Evolutionary conservation across 2,888 invertebrate genomes (phyloP).

Genomic region (Cactoblastis cactorum): DNA sequence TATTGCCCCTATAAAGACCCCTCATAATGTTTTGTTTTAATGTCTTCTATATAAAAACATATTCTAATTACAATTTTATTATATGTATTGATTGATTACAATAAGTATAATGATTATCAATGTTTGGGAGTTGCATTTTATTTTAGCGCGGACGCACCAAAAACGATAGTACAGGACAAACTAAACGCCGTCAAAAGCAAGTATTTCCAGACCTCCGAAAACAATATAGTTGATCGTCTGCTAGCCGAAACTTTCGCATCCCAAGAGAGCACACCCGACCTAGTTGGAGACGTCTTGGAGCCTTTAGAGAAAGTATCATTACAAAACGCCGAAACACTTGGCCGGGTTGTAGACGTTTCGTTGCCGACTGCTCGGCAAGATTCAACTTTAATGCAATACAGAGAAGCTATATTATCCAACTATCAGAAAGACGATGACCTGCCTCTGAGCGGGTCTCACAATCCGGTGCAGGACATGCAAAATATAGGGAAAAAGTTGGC

Average conservation of each 20-base stretch:
- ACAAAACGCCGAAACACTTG: constrained; percentile 36
- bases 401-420: constrained; percentile 36
- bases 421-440: constrained; percentile 31
- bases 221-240: constrained; percentile 39
- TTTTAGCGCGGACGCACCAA: constrained; percentile 34
- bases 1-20: too few species aligned
- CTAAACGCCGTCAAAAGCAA: constrained; percentile 33
- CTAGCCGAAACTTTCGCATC: constrained; percentile 42
- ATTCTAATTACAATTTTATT: too few species aligned
- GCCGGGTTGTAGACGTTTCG: constrained; percentile 32
- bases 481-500: constrained; percentile 27
- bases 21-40: too few species aligned
- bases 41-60: too few species aligned
- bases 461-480: constrained; percentile 36
- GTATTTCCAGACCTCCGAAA: constrained; percentile 34
- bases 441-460: constrained; percentile 39
- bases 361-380: constrained; percentile 27
- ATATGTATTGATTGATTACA: too few species aligned
- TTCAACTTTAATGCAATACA: constrained; percentile 43
- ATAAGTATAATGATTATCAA: too few species aligned
- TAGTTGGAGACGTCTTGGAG: constrained; percentile 41
- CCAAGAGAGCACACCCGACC: constrained; percentile 40
- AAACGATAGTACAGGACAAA: constrained; percentile 32
- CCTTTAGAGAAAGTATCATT: constrained; percentile 43
- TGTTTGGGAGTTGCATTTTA: too few species aligned